Percentiles rank a stretch among this genome's conserved stretches.
phyloP scores from a whole-genome alignment of 1,140 invertebrate genomes.

The Aphidius gifuensis region DNA sequence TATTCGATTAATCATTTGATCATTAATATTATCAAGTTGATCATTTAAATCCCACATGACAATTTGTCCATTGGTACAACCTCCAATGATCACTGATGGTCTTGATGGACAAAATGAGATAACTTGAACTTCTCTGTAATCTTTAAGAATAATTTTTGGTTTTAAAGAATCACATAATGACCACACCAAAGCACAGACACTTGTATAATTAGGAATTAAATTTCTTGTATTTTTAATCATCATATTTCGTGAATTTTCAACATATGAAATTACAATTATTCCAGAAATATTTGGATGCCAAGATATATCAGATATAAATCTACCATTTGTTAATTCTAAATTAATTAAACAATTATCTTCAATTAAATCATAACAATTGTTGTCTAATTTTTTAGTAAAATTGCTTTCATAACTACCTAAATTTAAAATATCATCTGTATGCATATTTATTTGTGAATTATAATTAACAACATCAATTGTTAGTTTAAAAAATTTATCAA shows the following conservation, averaged over 20 bases:
- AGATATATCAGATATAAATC: slow-evolving; percentile 59
- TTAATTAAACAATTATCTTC: slow-evolving; percentile 59
- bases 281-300: slow-evolving; percentile 66
- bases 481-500: slow-evolving; percentile 21
- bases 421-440: slow-evolving; percentile 61
- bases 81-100: slow-evolving; percentile 65
- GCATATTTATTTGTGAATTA: slow-evolving; percentile 62
- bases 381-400: slow-evolving; percentile 10
- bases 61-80: slow-evolving; percentile 66
- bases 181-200: slow-evolving; percentile 61
- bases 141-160: slow-evolving; percentile 64
- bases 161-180: slow-evolving; percentile 64
- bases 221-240: not conserved
- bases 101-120: slow-evolving; percentile 68
- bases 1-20: slow-evolving; percentile 40
- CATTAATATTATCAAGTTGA: slow-evolving; percentile 40
- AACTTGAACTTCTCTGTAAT: slow-evolving; percentile 59
- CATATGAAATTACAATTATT: slow-evolving; percentile 63
- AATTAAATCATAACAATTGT: slow-evolving; percentile 39
- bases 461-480: slow-evolving; percentile 52
- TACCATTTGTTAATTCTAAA: slow-evolving; percentile 56
- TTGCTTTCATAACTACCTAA: slow-evolving; percentile 35
- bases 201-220: not conserved
- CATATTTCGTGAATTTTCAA: slow-evolving; percentile 36
- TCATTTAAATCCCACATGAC: slow-evolving; percentile 67